A percentile compares a stretch with the other conserved stretches of the same genome.
Conservation (phyloP, 2,797 vertebrate genomes). For the Alca torda region DNA sequence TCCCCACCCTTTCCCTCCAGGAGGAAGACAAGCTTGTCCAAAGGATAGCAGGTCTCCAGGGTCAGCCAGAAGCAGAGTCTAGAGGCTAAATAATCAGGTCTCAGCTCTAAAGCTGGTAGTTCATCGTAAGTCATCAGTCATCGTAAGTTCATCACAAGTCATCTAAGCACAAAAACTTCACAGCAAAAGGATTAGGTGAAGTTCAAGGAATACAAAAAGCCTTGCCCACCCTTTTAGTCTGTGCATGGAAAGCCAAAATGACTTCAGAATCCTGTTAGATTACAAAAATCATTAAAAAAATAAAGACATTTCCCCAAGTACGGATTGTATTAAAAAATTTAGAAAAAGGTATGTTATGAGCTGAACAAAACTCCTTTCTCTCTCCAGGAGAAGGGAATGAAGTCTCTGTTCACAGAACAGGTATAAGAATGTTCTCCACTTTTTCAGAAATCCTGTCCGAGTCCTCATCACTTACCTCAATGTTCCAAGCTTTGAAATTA, state of each 20-base stretch:
- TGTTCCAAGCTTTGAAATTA: background rate
- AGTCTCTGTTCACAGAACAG: background rate
- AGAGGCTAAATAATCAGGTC: background rate
- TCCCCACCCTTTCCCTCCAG: background rate
- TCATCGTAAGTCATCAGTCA: too few relatives aligned
- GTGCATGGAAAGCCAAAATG: background rate
- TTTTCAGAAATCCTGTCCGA: background rate
- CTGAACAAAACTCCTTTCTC: background rate
- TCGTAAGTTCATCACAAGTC: background rate
- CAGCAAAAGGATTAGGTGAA: background rate
- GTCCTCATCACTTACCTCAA: background rate
- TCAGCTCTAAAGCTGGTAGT: background rate
- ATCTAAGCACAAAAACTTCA: background rate
- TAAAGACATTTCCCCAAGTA: background rate
- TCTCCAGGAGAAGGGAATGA: background rate
- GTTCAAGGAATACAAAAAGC: background rate
- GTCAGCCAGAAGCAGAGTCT: background rate
- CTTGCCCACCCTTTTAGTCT: background rate
- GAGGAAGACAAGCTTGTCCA: background rate
- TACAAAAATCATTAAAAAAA: background rate
- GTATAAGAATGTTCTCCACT: background rate
- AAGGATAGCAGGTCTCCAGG: background rate
- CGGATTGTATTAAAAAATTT: background rate
- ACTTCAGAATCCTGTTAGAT: background rate
- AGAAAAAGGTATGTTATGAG: background rate